Base-by-base conservation (phyloP, 2,113 vertebrate genomes). In the human (Homo sapiens) region DNA sequence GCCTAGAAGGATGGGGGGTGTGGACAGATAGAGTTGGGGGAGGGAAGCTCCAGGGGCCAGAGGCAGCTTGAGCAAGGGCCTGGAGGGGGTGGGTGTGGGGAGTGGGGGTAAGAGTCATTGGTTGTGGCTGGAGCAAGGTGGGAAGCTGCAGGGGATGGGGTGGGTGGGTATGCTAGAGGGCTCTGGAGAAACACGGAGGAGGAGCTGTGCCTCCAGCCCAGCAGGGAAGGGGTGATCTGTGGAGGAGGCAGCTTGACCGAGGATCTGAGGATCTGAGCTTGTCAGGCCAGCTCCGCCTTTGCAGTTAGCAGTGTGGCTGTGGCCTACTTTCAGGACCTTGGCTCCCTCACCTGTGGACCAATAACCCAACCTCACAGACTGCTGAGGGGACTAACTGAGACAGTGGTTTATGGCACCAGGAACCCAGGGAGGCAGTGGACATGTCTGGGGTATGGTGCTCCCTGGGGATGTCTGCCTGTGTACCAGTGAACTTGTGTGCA, bases 401-500 rank as follows among this genome's bases (percentile, higher is more conserved):
- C 13, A 5, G 32, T 7, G 38, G 27, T 30, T 43, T 43, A 50
- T 25, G 22, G 64, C 8, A 5, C 61, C 55, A 30, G 75, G 43
- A 66, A 57, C n/a, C 40, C 48, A 25, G 45, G 66, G 25, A 1
- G 2, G 38, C 0, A 1, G 22, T 13, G 25, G 52, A 4, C 7
- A 0, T 0, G 0, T 48, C 5, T 13, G 16, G 18, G n/a, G 8
- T 13, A 18, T 0, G 0, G 3, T 25, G 12, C 76, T 64, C 43
- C 23, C 72, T 2, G 2, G 6, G 25, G 64, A 35, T 1, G 2
- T 43, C 82, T 52, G 14, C 40, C 32, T 20, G 13, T 27, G 45
- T 1, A 10, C 76, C 30, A 9, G 43, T 6, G 45, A 50, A 11
- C 27, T n/a, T 5, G 38, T 9, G 3, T 32, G 43, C 13, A 25